Evolutionary conservation across 2,113 vertebrate species (phyloP), one percentile per base, ranked within the genome.

Genomic region (Myotis lucifugus): DNA sequence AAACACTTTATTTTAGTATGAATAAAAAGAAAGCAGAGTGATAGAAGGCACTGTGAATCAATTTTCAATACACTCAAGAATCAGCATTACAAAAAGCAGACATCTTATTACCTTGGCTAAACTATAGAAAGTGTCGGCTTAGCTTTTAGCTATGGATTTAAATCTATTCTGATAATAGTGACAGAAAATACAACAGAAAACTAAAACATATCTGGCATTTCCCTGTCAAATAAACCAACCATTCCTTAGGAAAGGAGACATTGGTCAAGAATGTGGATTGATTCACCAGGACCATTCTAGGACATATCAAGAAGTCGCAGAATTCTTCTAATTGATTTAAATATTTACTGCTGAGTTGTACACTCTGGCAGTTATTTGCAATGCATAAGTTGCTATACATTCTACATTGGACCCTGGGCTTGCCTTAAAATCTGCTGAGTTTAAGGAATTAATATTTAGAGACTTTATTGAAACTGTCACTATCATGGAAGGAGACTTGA

Each of bases 61-160:
- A 96, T 95, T 96, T 90, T 91, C 87, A 96, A 88, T 95, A 94
- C 73, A 59, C 61, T 94, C 93, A 97, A 92, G 87, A 96, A 95
- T 95, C 92, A 94, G 92, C 93, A 94, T 90, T 96, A 93, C 59
- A 92, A 76, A 93, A 94, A 96, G 67, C 83, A 94, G 93, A 89
- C 67, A 95, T 95, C 95, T 96, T 97, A 96, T 96, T 94, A 96
- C 89, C 90, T 94, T 94, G 66, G 66, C 40, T 88, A 87, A 93
- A 96, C 93, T 94, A 88, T 84, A 81, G 89, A 79, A 91, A 95
- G 40, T 88, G 87, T 93, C 90, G 70, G 93, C 67, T 94, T 96
- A 90, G 72, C 90, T 92, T 87, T 96, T 88, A 96, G 81, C 83
- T 85, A 87, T 82, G 66, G 40, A 67, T 91, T 96, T 85, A 95